Evolutionary conservation across 1,140 invertebrate species (phyloP), one percentile per base, ranked within the genome.

Genomic region (Cardiocondyla obscurior): DNA sequence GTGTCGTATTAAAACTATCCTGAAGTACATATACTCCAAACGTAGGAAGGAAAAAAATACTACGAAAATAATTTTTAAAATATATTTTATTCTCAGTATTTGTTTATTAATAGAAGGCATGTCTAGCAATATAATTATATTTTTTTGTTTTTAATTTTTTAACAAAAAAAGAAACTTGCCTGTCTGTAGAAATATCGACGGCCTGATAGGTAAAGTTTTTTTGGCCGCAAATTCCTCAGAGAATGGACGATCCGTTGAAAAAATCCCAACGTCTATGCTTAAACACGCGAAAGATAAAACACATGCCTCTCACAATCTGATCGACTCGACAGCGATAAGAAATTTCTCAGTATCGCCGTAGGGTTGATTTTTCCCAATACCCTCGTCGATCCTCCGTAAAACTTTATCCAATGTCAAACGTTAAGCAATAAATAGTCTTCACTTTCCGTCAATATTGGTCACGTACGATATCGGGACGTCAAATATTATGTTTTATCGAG

Each of bases 281-380:
- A 3, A 5, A 46, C 33, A n/a, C 10, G 33, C 36, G 28, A 76
- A 49, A 76, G 57, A 76, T 76, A 76, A 62, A 74, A 64, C n/a
- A 25, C 39, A 3, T 74, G 16, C 44, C 28, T 30, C 33, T 62
- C 14, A 64, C 49, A 76, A 73, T 73, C 57, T 36, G 55, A 64
- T 64, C 6, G 3, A 14, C 7, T 62, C 58, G 22, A 62, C 36
- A 42, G 25, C 28, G 28, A 74, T 62, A 62, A 74, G 12, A 22
- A 46, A 62, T 12, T 60, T 44, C 12, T 16, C 2, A 19, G 25
- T 44, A 74, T 64, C 28, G 4, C 30, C 16, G 4, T 46, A 49
- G 6, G 7, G 28, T 64, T 7, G 14, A 64, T 76, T 76, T 46
- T 62, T 64, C 14, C 25, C 6, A 2, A 12, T 28, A 42, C 25